Evolutionary conservation across 2,888 invertebrate genomes (phyloP).

Genomic region (Nyleta sp.): DNA sequence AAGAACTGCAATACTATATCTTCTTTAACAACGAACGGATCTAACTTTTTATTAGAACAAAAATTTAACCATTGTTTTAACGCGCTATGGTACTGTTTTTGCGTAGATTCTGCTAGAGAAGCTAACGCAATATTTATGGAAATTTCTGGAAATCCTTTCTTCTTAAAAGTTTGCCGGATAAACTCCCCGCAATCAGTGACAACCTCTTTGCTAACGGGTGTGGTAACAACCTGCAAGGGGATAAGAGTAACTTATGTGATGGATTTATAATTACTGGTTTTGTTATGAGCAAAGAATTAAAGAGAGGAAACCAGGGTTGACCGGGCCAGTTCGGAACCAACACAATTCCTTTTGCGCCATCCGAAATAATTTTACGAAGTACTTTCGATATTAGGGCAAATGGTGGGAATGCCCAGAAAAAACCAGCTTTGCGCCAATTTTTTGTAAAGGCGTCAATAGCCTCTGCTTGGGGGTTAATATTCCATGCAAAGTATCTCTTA

Average conservation of each 20-base stretch:
- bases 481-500: conserved; percentile 46
- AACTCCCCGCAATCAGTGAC: conserved; percentile 24
- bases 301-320: conserved; percentile 42
- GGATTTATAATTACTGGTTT: conserved; percentile 37
- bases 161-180: conserved; percentile 16
- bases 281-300: not conserved
- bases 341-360: conserved; percentile 33
- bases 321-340: conserved; percentile 52
- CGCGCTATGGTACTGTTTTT: conserved; percentile 63
- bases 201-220: conserved; percentile 27
- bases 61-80: conserved; percentile 66
- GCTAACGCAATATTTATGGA: conserved; percentile 53
- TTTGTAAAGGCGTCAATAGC: conserved; percentile 59
- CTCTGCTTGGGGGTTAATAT: conserved; percentile 45
- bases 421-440: conserved; percentile 31
- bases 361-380: conserved; percentile 56
- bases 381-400: conserved; percentile 53
- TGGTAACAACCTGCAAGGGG: conserved; percentile 23
- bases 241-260: conserved; percentile 25
- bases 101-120: conserved; percentile 61
- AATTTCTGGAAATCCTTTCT: conserved; percentile 20
- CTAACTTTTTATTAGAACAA: conserved; percentile 30
- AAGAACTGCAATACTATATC: conserved; percentile 44
- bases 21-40: conserved; percentile 12
- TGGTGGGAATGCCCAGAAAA: conserved; percentile 60